Base-by-base conservation (phyloP, 1,140 invertebrate genomes). In the Triops longicaudatus region DNA sequence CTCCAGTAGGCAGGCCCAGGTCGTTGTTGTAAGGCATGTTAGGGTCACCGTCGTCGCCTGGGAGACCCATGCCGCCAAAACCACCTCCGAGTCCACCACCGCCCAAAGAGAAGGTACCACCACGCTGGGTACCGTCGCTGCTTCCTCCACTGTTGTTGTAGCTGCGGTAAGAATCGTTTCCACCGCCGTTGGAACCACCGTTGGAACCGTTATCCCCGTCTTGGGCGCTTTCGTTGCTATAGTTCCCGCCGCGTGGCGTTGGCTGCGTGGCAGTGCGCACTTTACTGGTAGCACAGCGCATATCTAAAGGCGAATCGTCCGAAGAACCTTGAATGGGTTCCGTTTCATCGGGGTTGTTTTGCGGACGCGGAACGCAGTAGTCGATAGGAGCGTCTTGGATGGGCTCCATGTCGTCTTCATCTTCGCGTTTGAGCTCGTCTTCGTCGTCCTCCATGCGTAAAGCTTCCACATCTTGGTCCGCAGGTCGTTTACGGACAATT, bases 311-410 rank as follows among this genome's bases (percentile, higher is more conserved):
- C 84, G 41, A 84, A 85, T 78, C 84, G 85, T 1, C 84, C 12
- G 82, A 14, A 7, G 76, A 63, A 4, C 31, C 42, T 2, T 22
- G 72, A 26, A 28, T 31, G 17, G 87, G 82, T 78, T 87, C 84
- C 81, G 88, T 84, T 83, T 87, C 83, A 78, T 87, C 88, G 78
- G 89, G 87, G 76, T 89, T 83, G 92, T 93, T 50, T 14, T 76
- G 71, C 6, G 37, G 37, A 17, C 31, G 17, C 42, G 74, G 74
- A 1, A 44, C 73, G 7, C 74, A 28, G 83, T 95, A 95, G 82
- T 95, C 92, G 75, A 95, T 94, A 0, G 93, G 93, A 79, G 93
- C 92, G 73, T 94, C 92, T 84, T 94, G 90, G 80, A 87, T 86
- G 0, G 87, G 87, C 78, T 87, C 85, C 74, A 83, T 83, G 5